Evolutionary conservation across 64 coral and sea anemone genomes (phyloP), one percentile per base, ranked within the genome.

Genomic region (Stichodactyla helianthus): DNA sequence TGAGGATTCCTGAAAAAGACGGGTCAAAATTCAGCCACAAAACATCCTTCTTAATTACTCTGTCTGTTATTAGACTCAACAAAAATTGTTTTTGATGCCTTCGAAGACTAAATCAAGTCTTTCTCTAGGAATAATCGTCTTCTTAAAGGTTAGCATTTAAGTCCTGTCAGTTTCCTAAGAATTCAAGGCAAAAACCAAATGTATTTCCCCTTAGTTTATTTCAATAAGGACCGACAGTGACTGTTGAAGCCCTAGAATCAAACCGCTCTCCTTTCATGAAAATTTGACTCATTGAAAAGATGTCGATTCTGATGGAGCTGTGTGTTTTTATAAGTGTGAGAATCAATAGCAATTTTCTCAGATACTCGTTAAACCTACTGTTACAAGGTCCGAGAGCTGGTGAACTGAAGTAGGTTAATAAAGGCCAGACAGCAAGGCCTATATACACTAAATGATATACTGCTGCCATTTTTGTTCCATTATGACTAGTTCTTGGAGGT

Each of bases 401-500:
- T 44, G 35, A 44, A 44, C 2, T 74, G 25, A 23, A 74, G 22
- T 74, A 74, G 68, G 68, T 13, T 74, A 68, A 31, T 74, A 74
- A 74, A 25, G 11, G 68, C n/a, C 10, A 26, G 12, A 6, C 10
- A 74, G 68, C 20, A 23, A 27, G 68, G 68, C 25, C 25, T 74
- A 74, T 74, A 65, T 22, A 65, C 59, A 74, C 68, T 74, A 6
- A 13, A 26, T 74, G 65, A 74, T 74, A 74, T 31, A 74, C 23
- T 74, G 26, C 25, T 74, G 68, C 68, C 26, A 27, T 14, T 74
- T 27, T 74, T 31, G 9, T n/a, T 74, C 27, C 68, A 74, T 81
- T 81, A 81, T 81, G 78, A 81, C 50, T 81, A 20, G 50, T 81
- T 81, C 52, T 81, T 81, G 50, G 51, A 81, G 14, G 78, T 81